Conservation (phyloP, 2,888 invertebrate genomes). For the Metallyticus violacea region DNA sequence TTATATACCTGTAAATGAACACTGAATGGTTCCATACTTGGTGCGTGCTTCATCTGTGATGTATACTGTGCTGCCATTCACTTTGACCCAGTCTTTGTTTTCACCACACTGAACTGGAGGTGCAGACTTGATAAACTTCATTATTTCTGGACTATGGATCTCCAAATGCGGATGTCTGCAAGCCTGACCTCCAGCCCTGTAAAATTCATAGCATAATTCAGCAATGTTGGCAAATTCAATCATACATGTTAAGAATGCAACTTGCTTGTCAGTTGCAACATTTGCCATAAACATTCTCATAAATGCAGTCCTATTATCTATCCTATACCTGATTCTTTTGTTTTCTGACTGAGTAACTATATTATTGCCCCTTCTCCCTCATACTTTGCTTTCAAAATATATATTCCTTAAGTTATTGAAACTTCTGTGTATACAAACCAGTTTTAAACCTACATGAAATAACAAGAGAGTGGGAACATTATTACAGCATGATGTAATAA, state of each 20-base stretch:
- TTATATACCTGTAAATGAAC: slow-evolving; percentile 53
- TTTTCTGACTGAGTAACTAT: too few relatives aligned
- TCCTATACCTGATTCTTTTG: too few relatives aligned
- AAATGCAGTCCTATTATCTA: too few relatives aligned
- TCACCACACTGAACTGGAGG: slow-evolving; percentile 64
- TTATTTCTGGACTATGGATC: slow-evolving; percentile 67
- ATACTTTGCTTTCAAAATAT: too few relatives aligned
- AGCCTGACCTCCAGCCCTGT: slow-evolving; percentile 41
- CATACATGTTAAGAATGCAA: neutral
- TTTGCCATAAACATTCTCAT: too few relatives aligned
- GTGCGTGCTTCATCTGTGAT: slow-evolving; percentile 50
- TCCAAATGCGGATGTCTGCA: slow-evolving; percentile 66
- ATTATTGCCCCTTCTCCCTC: too few relatives aligned
- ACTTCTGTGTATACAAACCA: too few relatives aligned
- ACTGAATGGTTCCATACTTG: slow-evolving; percentile 48
- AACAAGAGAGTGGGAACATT: too few relatives aligned
- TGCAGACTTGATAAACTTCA: slow-evolving; percentile 63
- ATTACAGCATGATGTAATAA: too few relatives aligned
- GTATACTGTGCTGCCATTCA: slow-evolving; percentile 47
- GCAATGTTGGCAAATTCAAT: neutral
- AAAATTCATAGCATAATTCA: neutral
- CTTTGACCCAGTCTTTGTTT: slow-evolving; percentile 71
- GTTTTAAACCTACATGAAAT: too few relatives aligned
- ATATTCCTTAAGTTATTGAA: too few relatives aligned
- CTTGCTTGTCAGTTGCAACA: neutral